Evolutionary conservation across 2,113 vertebrate genomes (phyloP).

Genomic region (Tyto alba): DNA sequence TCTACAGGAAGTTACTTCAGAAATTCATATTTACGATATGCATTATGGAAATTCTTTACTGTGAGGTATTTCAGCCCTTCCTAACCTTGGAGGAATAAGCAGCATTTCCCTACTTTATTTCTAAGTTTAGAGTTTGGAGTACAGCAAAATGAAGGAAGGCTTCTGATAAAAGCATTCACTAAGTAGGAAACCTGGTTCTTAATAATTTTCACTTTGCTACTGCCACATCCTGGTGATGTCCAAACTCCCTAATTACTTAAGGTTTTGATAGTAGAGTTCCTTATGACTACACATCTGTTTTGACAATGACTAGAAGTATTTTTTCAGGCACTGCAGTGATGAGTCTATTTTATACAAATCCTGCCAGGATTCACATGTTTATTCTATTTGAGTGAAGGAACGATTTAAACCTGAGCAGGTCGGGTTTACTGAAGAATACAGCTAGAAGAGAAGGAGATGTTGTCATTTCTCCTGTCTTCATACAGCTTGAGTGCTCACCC

Average conservation of each 20-base stretch:
- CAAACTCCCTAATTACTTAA: neutral
- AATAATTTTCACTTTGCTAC: neutral
- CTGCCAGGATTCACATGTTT: neutral
- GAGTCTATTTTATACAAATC: neutral
- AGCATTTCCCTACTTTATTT: neutral
- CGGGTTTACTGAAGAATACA: neutral
- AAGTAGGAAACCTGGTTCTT: neutral
- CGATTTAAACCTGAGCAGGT: neutral
- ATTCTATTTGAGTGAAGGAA: neutral
- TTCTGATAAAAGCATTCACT: neutral
- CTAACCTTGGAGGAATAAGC: neutral
- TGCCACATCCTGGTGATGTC: neutral
- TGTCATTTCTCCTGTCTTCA: neutral
- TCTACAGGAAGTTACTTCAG: neutral
- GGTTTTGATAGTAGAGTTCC: neutral
- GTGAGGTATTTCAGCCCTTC: neutral
- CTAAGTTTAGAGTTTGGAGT: neutral
- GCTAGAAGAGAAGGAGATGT: neutral
- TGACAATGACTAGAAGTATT: neutral
- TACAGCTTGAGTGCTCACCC: neutral
- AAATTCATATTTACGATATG: neutral
- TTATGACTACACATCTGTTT: neutral
- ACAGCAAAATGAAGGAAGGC: neutral
- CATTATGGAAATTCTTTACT: neutral
- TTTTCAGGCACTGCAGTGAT: neutral